Conservation (phyloP, 2,888 invertebrate genomes). For the Euspilapteryx auroguttella region DNA sequence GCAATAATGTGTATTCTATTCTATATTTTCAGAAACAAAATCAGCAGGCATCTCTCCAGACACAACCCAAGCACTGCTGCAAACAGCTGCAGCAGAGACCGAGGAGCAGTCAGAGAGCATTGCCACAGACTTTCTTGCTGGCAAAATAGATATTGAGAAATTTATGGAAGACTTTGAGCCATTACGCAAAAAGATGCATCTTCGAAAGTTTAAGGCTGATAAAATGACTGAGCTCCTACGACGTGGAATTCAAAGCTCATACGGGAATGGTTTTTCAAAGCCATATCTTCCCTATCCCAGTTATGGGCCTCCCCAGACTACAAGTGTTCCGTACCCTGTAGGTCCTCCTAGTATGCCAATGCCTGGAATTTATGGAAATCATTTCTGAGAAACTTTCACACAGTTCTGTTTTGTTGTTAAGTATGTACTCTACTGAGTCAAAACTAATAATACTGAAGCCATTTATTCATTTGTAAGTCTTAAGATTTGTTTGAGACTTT, state of each 20-base stretch:
- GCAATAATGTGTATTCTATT: too few species aligned
- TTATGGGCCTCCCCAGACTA: conserved; percentile 36
- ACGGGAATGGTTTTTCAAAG: conserved; percentile 35
- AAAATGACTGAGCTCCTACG: conserved; percentile 81
- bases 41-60: conserved; percentile 80
- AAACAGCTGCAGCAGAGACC: conserved; percentile 88
- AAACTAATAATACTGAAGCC: too few species aligned
- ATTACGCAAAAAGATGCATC: conserved; percentile 60
- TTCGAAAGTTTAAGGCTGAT: conserved; percentile 89
- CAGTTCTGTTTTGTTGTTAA: background rate
- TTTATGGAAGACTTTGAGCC: conserved; percentile 85
- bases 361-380: conserved; percentile 62
- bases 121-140: conserved; percentile 79
- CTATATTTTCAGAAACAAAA: conserved; percentile 73
- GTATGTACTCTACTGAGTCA: too few species aligned
- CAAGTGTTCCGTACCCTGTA: conserved; percentile 62
- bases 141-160: conserved; percentile 72
- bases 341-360: conserved; percentile 67
- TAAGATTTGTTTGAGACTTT: too few species aligned
- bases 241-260: conserved; percentile 27
- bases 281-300: conserved; percentile 47
- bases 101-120: conserved; percentile 91
- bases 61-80: conserved; percentile 83
- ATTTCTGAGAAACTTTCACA: conserved; percentile 28
- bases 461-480: too few species aligned